A percentile compares a stretch with the other conserved stretches of the same genome.
These are phyloP conservation scores for Lucilia sericata DNA, from an alignment of 1,140 invertebrate genomes.

Conservation along the genomic window DNA sequence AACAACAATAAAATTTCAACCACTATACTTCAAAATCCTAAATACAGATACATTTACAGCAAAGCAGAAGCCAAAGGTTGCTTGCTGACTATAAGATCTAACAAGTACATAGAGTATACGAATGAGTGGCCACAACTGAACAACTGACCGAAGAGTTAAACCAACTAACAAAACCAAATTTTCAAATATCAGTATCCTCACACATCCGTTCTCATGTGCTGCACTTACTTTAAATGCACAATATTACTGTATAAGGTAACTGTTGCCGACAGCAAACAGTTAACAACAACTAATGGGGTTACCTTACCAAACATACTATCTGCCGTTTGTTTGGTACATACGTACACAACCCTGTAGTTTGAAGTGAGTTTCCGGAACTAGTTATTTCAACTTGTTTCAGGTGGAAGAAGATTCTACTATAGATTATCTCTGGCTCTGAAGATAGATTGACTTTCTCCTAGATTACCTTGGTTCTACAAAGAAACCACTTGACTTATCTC, in stretches of 20 bases:
- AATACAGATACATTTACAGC: background rate
- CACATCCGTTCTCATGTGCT: background rate
- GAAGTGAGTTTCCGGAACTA: no score
- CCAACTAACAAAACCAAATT: constrained; percentile 22
- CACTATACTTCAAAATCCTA: background rate
- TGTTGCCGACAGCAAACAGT: background rate
- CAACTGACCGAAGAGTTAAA: constrained; percentile 26
- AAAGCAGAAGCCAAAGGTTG: background rate
- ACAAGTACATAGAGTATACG: background rate
- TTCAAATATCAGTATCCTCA: background rate
- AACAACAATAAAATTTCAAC: background rate
- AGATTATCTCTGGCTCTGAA: no score
- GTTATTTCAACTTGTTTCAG: no score
- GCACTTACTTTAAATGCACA: no score
- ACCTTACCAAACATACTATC: no score
- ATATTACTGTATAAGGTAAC: background rate
- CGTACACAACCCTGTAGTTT: no score
- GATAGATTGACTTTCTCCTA: no score
- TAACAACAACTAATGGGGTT: background rate
- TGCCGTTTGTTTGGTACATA: background rate
- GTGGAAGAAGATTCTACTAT: no score
- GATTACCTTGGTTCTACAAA: no score
- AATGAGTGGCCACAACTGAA: background rate
- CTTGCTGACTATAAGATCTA: background rate
- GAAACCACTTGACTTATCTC: no score